These are phyloP conservation scores for Megaceryle alcyon DNA, from an alignment of 2,797 vertebrate genomes.

Conservation along the genomic window DNA sequence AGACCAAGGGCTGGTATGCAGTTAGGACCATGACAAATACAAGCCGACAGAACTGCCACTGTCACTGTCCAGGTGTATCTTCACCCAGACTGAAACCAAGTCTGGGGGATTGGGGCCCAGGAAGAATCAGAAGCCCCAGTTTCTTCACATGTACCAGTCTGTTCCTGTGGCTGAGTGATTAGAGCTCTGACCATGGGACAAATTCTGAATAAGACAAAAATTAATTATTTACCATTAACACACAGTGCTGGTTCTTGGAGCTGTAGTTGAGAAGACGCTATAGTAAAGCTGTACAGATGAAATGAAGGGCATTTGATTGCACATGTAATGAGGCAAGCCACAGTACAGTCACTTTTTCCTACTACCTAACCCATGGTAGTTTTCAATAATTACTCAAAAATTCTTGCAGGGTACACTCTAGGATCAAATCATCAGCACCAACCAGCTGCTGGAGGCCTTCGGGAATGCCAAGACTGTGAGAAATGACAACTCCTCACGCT, in stretches of 20 bases:
- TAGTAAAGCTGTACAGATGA: not conserved
- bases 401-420: constrained; percentile 84
- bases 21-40: not conserved
- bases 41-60: not conserved
- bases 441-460: constrained; percentile 78
- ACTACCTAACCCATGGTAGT: not conserved
- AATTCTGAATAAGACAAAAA: not conserved
- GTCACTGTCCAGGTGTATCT: not conserved
- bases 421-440: constrained; percentile 88
- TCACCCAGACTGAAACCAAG: not conserved
- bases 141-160: not conserved
- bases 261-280: not conserved
- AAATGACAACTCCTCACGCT: constrained; percentile 91
- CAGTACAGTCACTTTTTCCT: not conserved
- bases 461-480: constrained; percentile 90
- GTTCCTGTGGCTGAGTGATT: not conserved
- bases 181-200: not conserved
- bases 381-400: not conserved
- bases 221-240: not conserved
- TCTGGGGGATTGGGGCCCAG: not conserved
- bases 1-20: not conserved
- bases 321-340: not conserved
- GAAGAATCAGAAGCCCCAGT: not conserved
- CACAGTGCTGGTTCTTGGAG: not conserved
- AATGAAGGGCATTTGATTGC: not conserved